These are phyloP conservation scores for Hafferia zeledoni DNA, from an alignment of 2,797 vertebrate species.

Conservation along the genomic window DNA sequence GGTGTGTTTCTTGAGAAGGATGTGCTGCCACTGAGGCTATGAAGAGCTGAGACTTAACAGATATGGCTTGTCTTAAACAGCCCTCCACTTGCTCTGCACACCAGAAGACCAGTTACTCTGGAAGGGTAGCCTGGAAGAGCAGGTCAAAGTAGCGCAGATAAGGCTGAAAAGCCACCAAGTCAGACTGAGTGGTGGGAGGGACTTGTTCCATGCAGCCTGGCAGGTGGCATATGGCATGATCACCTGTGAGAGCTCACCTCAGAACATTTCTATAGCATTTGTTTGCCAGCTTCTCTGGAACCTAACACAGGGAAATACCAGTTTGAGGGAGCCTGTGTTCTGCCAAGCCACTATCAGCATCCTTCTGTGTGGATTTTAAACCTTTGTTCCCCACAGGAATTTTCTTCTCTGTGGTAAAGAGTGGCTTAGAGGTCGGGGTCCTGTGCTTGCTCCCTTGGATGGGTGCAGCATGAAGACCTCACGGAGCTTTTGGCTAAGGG, in stretches of 20 bases:
- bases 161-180: not conserved
- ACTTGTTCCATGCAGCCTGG: not conserved
- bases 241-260: not conserved
- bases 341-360: not conserved
- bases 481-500: not conserved
- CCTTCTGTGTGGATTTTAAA: not conserved
- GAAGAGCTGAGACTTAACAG: not conserved
- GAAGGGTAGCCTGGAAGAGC: not conserved
- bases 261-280: not conserved
- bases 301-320: not conserved
- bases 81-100: not conserved
- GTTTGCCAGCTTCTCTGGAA: not conserved
- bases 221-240: not conserved
- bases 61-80: not conserved
- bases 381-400: not conserved
- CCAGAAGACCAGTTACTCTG: not conserved
- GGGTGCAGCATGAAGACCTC: not conserved
- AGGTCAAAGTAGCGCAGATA: not conserved
- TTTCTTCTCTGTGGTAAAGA: not conserved
- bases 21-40: accelerated
- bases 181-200: no score
- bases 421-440: not conserved
- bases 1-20: not conserved
- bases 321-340: not conserved
- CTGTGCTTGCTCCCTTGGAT: not conserved